These are phyloP conservation scores for Thecophora atra DNA, from an alignment of 2,888 invertebrate species.

Conservation along the genomic window DNA sequence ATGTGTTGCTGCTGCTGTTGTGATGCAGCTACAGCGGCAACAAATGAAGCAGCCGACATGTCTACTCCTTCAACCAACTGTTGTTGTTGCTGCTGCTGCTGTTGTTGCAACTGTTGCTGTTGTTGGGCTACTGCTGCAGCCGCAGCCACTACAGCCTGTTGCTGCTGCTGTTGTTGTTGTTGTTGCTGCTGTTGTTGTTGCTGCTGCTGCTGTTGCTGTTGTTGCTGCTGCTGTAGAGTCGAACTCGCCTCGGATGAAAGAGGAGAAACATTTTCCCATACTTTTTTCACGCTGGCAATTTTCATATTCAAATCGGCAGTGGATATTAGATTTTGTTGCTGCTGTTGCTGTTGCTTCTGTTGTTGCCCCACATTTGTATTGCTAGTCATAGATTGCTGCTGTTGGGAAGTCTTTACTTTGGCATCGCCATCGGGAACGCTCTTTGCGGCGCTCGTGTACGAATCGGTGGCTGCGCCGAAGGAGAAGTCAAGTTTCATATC, in stretches of 20 bases:
- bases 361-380: conserved; percentile 54
- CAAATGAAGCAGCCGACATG: conserved; percentile 59
- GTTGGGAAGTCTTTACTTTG: conserved; percentile 54
- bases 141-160: conserved; percentile 47
- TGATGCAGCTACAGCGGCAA: conserved; percentile 59
- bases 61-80: conserved; percentile 54
- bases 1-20: conserved; percentile 51
- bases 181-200: conserved; percentile 50
- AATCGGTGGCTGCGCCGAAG: conserved; percentile 74
- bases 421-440: conserved; percentile 59
- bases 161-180: conserved; percentile 49
- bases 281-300: conserved; percentile 89
- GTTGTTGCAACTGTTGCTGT: conserved; percentile 48
- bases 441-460: conserved; percentile 63
- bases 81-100: conserved; percentile 47
- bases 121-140: conserved; percentile 48
- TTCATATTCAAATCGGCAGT: conserved; percentile 93
- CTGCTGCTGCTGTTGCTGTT: conserved; percentile 49
- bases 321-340: conserved; percentile 72
- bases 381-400: conserved; percentile 60
- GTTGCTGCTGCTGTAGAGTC: conserved; percentile 57
- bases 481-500: conserved; percentile 93
- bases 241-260: conserved; percentile 75
- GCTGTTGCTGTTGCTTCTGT: conserved; percentile 55
- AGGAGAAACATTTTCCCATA: conserved; percentile 77